Evolutionary conservation across 2,113 vertebrate genomes (phyloP).

Genomic region (Engystomops pustulosus): DNA sequence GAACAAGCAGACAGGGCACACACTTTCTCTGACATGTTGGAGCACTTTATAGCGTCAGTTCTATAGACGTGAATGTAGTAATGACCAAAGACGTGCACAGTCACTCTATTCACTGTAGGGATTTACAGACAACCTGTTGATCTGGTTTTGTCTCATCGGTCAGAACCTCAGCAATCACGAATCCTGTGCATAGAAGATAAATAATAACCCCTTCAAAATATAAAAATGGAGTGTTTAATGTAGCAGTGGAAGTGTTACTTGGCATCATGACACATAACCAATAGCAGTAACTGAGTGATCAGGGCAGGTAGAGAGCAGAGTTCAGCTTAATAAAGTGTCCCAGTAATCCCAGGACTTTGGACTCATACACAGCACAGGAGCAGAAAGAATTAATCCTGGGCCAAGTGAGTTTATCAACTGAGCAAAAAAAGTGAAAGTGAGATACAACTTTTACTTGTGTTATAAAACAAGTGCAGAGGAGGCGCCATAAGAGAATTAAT

Average conservation of each 20-base stretch:
- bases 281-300: not conserved
- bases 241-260: not conserved
- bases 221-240: too few species aligned
- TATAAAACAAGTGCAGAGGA: not conserved
- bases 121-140: too few species aligned
- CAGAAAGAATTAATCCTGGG: not conserved
- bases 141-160: too few species aligned
- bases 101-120: too few species aligned
- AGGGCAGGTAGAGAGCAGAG: not conserved
- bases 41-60: too few species aligned
- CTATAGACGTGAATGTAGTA: too few species aligned
- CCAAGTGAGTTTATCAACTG: not conserved
- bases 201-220: too few species aligned
- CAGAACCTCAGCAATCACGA: too few species aligned
- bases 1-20: not conserved
- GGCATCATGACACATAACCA: not conserved
- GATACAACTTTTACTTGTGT: not conserved
- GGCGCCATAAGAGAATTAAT: not conserved
- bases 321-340: not conserved
- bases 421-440: slow-evolving; percentile 7
- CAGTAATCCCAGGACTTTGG: slow-evolving; percentile 9
- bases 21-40: too few species aligned
- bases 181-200: too few species aligned
- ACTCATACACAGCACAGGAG: slow-evolving; percentile 22
- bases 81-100: too few species aligned